phyloP scores from a whole-genome alignment of 2,797 vertebrate species.

The Fistularia tabacaria region DNA sequence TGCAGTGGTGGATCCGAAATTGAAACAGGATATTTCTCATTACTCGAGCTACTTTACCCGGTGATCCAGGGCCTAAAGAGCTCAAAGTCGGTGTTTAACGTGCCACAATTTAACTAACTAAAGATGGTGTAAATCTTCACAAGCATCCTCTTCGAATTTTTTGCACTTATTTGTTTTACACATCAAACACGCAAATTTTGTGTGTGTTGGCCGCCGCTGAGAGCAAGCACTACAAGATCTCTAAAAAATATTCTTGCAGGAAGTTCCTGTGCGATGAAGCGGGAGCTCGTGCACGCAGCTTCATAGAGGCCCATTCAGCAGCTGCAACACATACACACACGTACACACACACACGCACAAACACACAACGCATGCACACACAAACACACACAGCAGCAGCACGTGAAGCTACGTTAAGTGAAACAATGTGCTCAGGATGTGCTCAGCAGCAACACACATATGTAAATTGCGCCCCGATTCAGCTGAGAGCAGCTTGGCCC shows the following conservation, averaged over 20 bases:
- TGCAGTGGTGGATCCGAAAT: too few species aligned
- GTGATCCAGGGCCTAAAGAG: too few species aligned
- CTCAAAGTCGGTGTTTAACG: too few species aligned
- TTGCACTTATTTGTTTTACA: too few species aligned
- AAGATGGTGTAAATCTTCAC: too few species aligned
- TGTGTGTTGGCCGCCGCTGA: too few species aligned
- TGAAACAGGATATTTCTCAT: too few species aligned
- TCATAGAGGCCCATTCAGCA: slow-evolving; percentile 8
- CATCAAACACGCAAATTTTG: too few species aligned
- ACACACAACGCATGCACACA: not conserved
- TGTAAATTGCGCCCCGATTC: slow-evolving; percentile 32
- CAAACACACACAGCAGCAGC: slow-evolving; percentile 3
- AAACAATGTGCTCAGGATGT: slow-evolving; percentile 84
- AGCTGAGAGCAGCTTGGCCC: slow-evolving; percentile 19
- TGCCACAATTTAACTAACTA: too few species aligned
- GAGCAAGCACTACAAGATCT: not conserved
- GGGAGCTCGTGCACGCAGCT: not conserved
- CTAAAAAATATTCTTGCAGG: not conserved
- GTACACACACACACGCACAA: slow-evolving; percentile 4
- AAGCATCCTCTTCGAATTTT: too few species aligned
- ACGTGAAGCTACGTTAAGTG: slow-evolving; percentile 71
- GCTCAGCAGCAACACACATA: slow-evolving; percentile 44
- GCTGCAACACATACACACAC: slow-evolving; percentile 60
- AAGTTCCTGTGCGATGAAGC: not conserved
- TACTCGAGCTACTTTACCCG: too few species aligned